These are phyloP conservation scores for Amphipyra tragopoginis DNA, from an alignment of 2,888 invertebrate species.

Conservation along the genomic window DNA sequence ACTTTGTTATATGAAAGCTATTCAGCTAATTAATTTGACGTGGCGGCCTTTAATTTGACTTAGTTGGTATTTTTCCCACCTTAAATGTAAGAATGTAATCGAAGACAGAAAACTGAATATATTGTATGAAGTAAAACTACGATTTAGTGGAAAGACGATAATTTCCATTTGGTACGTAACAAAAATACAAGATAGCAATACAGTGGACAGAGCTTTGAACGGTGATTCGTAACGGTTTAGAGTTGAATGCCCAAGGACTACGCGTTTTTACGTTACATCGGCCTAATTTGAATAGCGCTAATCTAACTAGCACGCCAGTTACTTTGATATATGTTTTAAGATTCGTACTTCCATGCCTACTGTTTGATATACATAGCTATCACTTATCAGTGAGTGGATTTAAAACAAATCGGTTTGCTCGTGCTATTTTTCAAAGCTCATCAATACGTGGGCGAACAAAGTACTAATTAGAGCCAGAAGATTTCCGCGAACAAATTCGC, in stretches of 20 bases:
- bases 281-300: slow-evolving; percentile 53
- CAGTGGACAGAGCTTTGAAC: slow-evolving; percentile 31
- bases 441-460: too few species aligned
- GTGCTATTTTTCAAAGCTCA: background rate
- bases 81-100: too few species aligned
- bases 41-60: slow-evolving; percentile 2
- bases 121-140: background rate
- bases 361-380: slow-evolving; percentile 8
- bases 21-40: slow-evolving; percentile 11
- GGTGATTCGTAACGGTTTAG: slow-evolving; percentile 62
- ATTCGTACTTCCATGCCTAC: too few species aligned
- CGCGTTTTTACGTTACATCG: slow-evolving; percentile 55
- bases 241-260: slow-evolving; percentile 67
- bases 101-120: slow-evolving; percentile 1
- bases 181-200: slow-evolving; percentile 24
- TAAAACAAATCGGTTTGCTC: slow-evolving; percentile 1
- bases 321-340: slow-evolving; percentile 24
- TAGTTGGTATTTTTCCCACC: slow-evolving; percentile 6
- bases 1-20: slow-evolving; percentile 9
- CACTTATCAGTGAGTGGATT: slow-evolving; percentile 1
- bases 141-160: slow-evolving; percentile 19
- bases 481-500: background rate
- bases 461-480: too few species aligned
- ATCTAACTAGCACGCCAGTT: slow-evolving; percentile 48
- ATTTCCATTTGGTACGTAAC: slow-evolving; percentile 19